Base-by-base conservation (phyloP, 2,888 invertebrate genomes). In the Drosophila mimetica region DNA sequence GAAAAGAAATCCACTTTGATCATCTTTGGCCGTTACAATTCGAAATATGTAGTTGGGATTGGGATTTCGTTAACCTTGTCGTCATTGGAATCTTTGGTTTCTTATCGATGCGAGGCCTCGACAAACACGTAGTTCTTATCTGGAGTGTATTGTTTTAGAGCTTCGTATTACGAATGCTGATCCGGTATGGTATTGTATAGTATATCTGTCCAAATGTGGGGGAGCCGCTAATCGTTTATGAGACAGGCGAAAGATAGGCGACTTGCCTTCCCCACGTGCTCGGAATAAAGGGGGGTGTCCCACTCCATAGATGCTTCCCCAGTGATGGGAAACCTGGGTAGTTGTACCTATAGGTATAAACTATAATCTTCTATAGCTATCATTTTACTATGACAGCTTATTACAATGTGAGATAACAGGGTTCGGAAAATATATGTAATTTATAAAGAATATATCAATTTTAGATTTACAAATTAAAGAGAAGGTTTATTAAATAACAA, bases 121-220 rank as follows among this genome's bases (percentile, higher is more conserved):
- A 34, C 50, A 16, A 41, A 46, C 71, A 70, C 70, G 70, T 70
- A 71, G 18, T 28, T 14, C 53, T 71, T 71, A 70, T 70, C 70
- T 69, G 34, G 22, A 39, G 51, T 52, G 52, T 59, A n/a, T 70
- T 41, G 36, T 47, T 34, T 11, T 59, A 47, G 28, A 47, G 16
- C 39, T 11, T 11, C 28, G 20, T n/a, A 41, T 32, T 71, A 32
- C 18, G 32, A 61, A 70, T 70, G 48, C 71, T 61, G 63, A 71
- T 70, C 69, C 42, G 42, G 32, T 30, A 7, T 32, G 18, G 39
- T 20, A 11, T 30, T 30, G 30, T 11, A 11, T 30, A 30, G 30
- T 30, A 30, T 30, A 30, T 30, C 57, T 51, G 14, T 14, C 9
- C 11, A 44, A 41, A 32, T 20, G 20, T 42, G 44, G 69, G 69